A percentile compares a stretch with the other conserved stretches of the same genome.
phyloP scores from a whole-genome alignment of 2,113 vertebrate genomes.

The Carlito syrichta region DNA sequence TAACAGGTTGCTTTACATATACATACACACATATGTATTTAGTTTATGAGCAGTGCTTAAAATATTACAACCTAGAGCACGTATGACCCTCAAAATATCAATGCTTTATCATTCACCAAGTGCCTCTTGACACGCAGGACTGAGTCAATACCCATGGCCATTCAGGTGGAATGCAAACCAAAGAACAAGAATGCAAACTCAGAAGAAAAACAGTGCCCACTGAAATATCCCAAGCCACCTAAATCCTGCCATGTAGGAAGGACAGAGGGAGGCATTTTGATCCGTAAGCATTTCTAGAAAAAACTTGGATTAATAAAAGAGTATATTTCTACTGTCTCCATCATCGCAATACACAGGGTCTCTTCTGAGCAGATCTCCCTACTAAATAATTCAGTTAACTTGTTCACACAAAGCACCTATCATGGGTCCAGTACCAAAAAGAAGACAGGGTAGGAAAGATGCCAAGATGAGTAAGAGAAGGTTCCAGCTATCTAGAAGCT shows the following conservation, averaged over 20 bases:
- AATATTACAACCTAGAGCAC: not conserved
- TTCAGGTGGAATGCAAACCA: not conserved
- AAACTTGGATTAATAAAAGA: not conserved
- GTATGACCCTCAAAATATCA: no score
- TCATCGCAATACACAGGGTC: not conserved
- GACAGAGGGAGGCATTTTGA: not conserved
- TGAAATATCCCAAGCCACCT: not conserved
- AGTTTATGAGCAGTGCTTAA: not conserved
- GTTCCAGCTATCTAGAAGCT: no score
- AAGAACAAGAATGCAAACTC: not conserved
- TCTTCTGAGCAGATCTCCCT: not conserved
- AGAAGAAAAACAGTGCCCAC: not conserved
- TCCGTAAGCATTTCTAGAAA: not conserved
- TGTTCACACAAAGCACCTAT: no score
- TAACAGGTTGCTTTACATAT: not conserved
- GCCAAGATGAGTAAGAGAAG: no score
- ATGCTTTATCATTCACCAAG: not conserved
- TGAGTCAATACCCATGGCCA: not conserved
- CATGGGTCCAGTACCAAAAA: not conserved
- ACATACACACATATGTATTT: not conserved
- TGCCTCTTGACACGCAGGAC: not conserved
- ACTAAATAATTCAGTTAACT: not conserved
- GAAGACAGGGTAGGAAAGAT: not conserved
- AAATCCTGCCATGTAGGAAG: not conserved
- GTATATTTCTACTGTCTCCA: not conserved